Evolutionary conservation across 2,797 vertebrate species (phyloP), one percentile per base, ranked within the genome.

Genomic region (Cheirogaleus major): DNA sequence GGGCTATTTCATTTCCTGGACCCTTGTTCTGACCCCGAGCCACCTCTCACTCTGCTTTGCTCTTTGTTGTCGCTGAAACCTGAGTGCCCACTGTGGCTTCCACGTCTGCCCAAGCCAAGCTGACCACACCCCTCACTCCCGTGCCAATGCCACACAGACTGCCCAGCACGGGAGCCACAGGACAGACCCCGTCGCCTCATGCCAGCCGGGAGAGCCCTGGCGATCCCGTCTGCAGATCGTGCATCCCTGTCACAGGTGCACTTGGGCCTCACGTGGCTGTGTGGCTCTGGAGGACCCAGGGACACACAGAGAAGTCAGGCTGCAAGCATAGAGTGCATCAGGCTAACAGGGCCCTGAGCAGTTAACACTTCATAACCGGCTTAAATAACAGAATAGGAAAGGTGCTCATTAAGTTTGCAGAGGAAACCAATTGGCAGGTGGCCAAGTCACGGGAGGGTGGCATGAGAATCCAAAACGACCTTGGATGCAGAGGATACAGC

Each of bases 101-200:
- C 17, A 41, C 1, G 15, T 15, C 69, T 38, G 23, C n/a, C 27
- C 22, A 0, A 38, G 1, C 35, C 22, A 3, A 22, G n/a, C n/a
- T 35, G 70, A 72, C 57, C 2, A 1, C 2, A 22, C 4, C 4
- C 1, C 10, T 61, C 7, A 17, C 2, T 5, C 5, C 63, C n/a
- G 7, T 38, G 30, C 13, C 0, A 0, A 30, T 38, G 73, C 8
- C 45, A 13, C 1, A 48, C 0, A 15, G 23, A 14, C 32, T n/a
- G 8, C 7, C 38, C 9, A 3, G 15, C 2, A 8, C 45, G 81
- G 43, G 12, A 27, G 41, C n/a, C 23, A 3, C 0, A 1, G 41
- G 4, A 30, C 35, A 4, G 72, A 30, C 14, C 4, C 1, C 1
- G 0, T 0, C 1, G 9, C 11, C 5, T 55, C 14, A 1, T 15